These are phyloP conservation scores for Oithona nana DNA, from an alignment of 2,888 invertebrate genomes.

Conservation along the genomic window DNA sequence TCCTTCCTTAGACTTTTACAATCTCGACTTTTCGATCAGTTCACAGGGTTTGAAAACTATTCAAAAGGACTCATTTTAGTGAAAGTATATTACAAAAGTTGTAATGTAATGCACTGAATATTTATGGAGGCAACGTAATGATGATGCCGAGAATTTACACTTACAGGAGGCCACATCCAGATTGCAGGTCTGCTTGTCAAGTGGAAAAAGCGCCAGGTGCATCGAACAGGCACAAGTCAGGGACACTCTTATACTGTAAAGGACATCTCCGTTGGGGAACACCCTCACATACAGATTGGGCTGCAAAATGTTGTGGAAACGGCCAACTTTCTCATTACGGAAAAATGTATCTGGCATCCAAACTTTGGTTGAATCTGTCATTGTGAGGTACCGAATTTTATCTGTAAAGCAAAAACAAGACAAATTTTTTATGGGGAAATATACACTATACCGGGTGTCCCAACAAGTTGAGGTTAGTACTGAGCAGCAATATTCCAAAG, in stretches of 20 bases:
- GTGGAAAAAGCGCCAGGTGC: constrained; percentile 31
- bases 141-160: no score
- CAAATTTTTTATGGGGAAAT: no score
- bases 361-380: constrained; percentile 16
- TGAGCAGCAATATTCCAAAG: no score
- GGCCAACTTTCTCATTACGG: constrained; percentile 17
- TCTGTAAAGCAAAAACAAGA: constrained; percentile 8
- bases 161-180: constrained; percentile 31
- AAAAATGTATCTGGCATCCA: constrained; percentile 18
- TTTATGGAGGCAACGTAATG: no score
- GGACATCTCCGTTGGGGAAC: constrained; percentile 17
- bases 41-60: no score
- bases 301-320: constrained; percentile 16
- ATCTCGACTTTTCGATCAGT: no score
- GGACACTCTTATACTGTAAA: constrained; percentile 25
- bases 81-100: no score
- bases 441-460: no score
- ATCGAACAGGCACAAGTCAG: constrained; percentile 32
- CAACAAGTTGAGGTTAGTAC: no score
- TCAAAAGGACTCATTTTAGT: no score
- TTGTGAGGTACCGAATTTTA: constrained; percentile 17
- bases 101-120: no score
- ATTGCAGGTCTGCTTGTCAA: constrained; percentile 31
- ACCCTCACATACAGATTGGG: constrained; percentile 17
- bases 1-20: no score